Percentiles rank a stretch among this genome's conserved stretches.
These are phyloP conservation scores for Zeuzera pyrina DNA, from an alignment of 2,888 invertebrate genomes.

Conservation along the genomic window DNA sequence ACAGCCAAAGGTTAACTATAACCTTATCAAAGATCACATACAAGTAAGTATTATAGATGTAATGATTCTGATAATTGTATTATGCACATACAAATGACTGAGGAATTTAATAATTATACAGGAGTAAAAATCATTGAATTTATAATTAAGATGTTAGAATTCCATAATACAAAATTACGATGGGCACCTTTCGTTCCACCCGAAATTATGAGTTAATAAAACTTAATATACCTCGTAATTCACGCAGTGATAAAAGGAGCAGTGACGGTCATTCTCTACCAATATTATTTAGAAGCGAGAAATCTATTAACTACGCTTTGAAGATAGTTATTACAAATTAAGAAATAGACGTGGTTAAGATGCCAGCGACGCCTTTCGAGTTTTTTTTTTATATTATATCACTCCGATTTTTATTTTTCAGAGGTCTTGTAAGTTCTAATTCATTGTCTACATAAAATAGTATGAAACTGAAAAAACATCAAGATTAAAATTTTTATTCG, in stretches of 20 bases:
- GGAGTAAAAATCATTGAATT: slow-evolving; percentile 24
- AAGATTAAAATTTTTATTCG: no score
- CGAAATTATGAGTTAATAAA: slow-evolving; percentile 60
- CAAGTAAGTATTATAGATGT: slow-evolving; percentile 17
- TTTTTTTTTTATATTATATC: no score
- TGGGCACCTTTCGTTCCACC: slow-evolving; percentile 45
- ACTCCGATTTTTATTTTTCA: no score
- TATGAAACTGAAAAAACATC: no score
- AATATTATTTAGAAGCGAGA: slow-evolving; percentile 36
- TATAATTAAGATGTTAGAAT: slow-evolving; percentile 34
- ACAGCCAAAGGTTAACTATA: slow-evolving; percentile 3
- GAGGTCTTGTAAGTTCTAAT: no score
- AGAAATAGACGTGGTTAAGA: no score
- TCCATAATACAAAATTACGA: slow-evolving; percentile 35
- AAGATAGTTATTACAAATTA: no score
- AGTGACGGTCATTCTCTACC: slow-evolving; percentile 31
- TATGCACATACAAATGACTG: slow-evolving; percentile 20
- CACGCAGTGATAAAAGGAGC: slow-evolving; percentile 45
- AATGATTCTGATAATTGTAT: slow-evolving; percentile 21
- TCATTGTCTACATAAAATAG: no score
- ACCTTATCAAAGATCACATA: slow-evolving; percentile 14
- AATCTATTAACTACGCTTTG: slow-evolving; percentile 46
- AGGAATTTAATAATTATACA: slow-evolving; percentile 21
- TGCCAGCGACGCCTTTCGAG: no score
- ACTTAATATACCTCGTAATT: slow-evolving; percentile 43